Base-by-base conservation (phyloP, 92 coral and sea anemone species). In the Bergia sp. region DNA sequence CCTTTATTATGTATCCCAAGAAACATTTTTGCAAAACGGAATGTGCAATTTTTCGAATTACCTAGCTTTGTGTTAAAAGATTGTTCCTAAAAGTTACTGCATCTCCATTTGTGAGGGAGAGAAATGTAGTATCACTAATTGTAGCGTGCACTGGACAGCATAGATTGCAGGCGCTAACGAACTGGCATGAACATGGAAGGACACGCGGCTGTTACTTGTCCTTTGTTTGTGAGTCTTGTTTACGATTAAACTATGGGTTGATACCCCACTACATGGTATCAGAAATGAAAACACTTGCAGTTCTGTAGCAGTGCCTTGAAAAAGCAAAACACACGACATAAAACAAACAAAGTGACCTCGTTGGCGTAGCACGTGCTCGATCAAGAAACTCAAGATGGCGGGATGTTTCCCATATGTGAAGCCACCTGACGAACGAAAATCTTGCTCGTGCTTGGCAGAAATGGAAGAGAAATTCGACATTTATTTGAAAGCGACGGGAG, bases 381-480 rank as follows among this genome's bases (percentile, higher is more conserved):
- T 15, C 71, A 64, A 64, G 71, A 64, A 64, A 29, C 29, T 29
- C 29, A 29, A 29, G 29, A 29, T 29, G 29, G 29, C 88, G 79
- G 86, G 55, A 55, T 72, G 73, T 53, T 41, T 88, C 66, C 40
- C 86, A 66, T 82, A 20, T 73, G 91, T 72, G 73, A 88, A 73
- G 69, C 91, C 87, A 66, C 87, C 87, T 40, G 88, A 71, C 38
- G 67, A 64, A 21, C 86, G 82, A 82, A 50, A 89, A 89, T 75
- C 88, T 88, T 23, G 91, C 88, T 16, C 91, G 82, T 37, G 65
- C 58, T 80, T 89, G 84, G 91, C 50, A 66, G 44, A 89, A 89
- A 73, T 89, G 81, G 88, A 89, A 80, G 65, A 79, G 73, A 89
- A 89, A 73, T 81, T 89, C 55, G 78, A 81, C 67, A 89, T 89